Evolutionary conservation across 2,113 vertebrate species (phyloP).

Genomic region (Formicarius rufipectus): DNA sequence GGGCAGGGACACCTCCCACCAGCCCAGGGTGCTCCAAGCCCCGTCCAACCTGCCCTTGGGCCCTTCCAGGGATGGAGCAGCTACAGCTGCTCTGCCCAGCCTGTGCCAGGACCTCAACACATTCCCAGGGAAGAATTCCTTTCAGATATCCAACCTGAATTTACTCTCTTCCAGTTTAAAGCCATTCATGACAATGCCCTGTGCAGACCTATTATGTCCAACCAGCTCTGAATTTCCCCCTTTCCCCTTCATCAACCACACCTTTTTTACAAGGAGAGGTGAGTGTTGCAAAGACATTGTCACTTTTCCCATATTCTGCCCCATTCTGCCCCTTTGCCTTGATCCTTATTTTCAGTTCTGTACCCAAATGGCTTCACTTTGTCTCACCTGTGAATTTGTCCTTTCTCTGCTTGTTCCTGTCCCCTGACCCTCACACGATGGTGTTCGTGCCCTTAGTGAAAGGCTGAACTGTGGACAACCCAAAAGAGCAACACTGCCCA

Average conservation of each 20-base stretch:
- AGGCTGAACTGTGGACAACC: not conserved
- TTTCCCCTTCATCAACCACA: not conserved
- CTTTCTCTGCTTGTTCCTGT: not conserved
- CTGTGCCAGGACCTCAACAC: not conserved
- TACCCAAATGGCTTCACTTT: not conserved
- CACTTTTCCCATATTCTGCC: not conserved
- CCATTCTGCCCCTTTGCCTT: not conserved
- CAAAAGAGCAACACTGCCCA: not conserved
- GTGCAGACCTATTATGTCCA: not conserved
- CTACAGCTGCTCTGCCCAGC: not conserved
- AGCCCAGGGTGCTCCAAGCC: rapidly evolving
- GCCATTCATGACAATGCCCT: not conserved
- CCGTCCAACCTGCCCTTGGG: rapidly evolving
- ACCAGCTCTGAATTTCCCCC: not conserved
- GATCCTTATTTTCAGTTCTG: not conserved
- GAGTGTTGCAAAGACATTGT: not conserved
- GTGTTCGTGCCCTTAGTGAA: not conserved
- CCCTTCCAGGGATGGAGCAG: not conserved
- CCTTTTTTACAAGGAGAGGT: not conserved
- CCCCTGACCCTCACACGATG: rapidly evolving
- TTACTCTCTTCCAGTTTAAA: not conserved
- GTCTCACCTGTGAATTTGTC: not conserved
- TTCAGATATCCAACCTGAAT: not conserved
- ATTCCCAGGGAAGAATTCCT: not conserved
- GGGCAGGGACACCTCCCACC: not conserved